phyloP scores from a whole-genome alignment of 2,888 invertebrate genomes.

The Napeogenes sylphis region DNA sequence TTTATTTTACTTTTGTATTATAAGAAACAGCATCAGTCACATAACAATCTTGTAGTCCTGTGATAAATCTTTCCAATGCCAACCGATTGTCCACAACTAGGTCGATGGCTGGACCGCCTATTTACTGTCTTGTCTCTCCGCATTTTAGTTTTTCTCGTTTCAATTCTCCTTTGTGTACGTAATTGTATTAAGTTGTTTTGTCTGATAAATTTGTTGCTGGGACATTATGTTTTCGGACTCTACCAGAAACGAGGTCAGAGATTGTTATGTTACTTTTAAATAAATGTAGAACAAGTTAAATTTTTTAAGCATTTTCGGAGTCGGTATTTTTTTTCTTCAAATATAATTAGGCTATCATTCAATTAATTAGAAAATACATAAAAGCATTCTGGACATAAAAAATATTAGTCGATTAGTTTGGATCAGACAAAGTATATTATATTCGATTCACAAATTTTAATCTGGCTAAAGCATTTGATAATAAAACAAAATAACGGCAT shows the following conservation, averaged over 20 bases:
- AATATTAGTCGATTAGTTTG: background rate
- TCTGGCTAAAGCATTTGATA: slow-evolving; percentile 42
- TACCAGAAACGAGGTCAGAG: slow-evolving; percentile 20
- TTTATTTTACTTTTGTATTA: slow-evolving; percentile 16
- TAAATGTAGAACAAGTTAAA: background rate
- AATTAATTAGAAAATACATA: too few species aligned
- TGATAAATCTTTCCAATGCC: slow-evolving; percentile 60
- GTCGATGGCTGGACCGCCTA: slow-evolving; percentile 69
- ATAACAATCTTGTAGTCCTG: slow-evolving; percentile 38
- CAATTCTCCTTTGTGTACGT: slow-evolving; percentile 63
- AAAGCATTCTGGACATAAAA: background rate
- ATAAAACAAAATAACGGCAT: slow-evolving; percentile 48
- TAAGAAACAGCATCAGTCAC: slow-evolving; percentile 37
- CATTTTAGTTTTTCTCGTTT: slow-evolving; percentile 63
- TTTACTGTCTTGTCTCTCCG: slow-evolving; percentile 54
- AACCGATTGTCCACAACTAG: slow-evolving; percentile 70
- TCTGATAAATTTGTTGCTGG: slow-evolving; percentile 41
- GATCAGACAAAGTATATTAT: slow-evolving; percentile 25
- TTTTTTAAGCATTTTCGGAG: too few species aligned
- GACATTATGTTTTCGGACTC: slow-evolving; percentile 20
- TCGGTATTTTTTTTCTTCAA: too few species aligned
- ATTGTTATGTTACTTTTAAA: slow-evolving; percentile 9
- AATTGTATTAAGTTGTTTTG: slow-evolving; percentile 62
- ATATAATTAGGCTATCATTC: too few species aligned
- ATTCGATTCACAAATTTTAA: slow-evolving; percentile 45